Conservation (phyloP, 2,113 vertebrate species). For the Bos taurus region DNA sequence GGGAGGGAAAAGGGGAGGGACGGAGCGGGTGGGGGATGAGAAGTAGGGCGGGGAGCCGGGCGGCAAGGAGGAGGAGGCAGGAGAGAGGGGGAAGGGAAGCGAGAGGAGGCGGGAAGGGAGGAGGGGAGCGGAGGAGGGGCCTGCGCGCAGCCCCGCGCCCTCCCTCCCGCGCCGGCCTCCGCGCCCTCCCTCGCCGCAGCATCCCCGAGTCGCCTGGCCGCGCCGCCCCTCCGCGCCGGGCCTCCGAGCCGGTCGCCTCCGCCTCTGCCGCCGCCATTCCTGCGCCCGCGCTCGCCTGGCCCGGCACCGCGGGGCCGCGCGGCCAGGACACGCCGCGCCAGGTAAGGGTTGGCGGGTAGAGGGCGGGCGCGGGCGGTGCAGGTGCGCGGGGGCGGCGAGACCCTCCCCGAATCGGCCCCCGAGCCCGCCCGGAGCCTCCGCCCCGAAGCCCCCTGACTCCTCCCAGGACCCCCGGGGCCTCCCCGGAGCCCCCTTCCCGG, state of each 20-base stretch:
- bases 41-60: neutral
- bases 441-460: neutral
- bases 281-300: neutral
- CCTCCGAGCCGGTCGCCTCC: neutral
- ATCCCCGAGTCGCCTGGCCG: neutral
- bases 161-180: constrained; percentile 12
- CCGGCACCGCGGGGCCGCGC: neutral
- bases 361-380: constrained; percentile 15
- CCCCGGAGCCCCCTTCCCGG: neutral
- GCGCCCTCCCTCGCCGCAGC: constrained; percentile 37
- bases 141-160: neutral
- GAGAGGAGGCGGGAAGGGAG: neutral
- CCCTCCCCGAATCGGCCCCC: neutral
- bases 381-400: constrained; percentile 25
- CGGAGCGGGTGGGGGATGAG: neutral
- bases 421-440: neutral
- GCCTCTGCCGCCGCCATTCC: constrained; percentile 28
- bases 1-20: neutral
- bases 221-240: neutral
- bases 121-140: constrained; percentile 14
- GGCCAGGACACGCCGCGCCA: constrained; percentile 31
- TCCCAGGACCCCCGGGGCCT: neutral
- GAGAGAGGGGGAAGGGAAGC: neutral
- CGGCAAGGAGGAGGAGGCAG: neutral
- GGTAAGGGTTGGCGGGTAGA: constrained; percentile 40